A percentile compares a stretch with the other conserved stretches of the same genome.
Conservation (phyloP, 2,113 vertebrate species). For the Deroptyus accipitrinus region DNA sequence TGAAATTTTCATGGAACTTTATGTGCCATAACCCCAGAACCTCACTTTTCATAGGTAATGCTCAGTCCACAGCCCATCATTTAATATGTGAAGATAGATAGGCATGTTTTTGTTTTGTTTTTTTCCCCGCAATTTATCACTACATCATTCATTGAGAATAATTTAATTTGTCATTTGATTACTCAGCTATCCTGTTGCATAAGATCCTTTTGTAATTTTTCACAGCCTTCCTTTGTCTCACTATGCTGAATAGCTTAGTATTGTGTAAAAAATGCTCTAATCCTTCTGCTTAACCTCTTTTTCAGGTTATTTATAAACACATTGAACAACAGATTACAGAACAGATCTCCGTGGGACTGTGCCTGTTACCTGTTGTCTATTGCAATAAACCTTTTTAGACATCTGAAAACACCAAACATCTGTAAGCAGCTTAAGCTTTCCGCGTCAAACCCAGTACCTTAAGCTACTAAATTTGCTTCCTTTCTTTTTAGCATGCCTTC, state of each 20-base stretch:
- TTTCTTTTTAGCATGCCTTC: background rate
- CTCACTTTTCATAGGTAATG: background rate
- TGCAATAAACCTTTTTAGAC: background rate
- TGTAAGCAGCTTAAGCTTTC: background rate
- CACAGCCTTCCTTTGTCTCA: slow-evolving; percentile 22
- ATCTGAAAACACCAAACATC: background rate
- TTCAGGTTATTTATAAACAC: background rate
- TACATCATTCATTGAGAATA: slow-evolving; percentile 14
- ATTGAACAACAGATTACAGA: background rate
- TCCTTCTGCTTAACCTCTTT: background rate
- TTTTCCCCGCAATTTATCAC: background rate
- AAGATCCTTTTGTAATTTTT: slow-evolving; percentile 37
- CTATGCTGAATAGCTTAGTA: background rate
- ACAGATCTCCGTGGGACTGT: background rate
- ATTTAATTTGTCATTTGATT: slow-evolving; percentile 45
- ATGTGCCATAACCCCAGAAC: background rate
- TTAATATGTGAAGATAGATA: background rate
- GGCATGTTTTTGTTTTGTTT: background rate
- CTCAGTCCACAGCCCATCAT: background rate
- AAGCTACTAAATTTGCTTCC: background rate
- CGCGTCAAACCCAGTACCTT: background rate
- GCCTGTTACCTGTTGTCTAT: background rate
- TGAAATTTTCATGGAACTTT: background rate
- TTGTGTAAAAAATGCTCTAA: background rate
- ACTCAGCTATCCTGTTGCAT: slow-evolving; percentile 10